Evolutionary conservation across 1,140 invertebrate genomes (phyloP), one percentile per base, ranked within the genome.

Genomic region (Aradophagus sp.): DNA sequence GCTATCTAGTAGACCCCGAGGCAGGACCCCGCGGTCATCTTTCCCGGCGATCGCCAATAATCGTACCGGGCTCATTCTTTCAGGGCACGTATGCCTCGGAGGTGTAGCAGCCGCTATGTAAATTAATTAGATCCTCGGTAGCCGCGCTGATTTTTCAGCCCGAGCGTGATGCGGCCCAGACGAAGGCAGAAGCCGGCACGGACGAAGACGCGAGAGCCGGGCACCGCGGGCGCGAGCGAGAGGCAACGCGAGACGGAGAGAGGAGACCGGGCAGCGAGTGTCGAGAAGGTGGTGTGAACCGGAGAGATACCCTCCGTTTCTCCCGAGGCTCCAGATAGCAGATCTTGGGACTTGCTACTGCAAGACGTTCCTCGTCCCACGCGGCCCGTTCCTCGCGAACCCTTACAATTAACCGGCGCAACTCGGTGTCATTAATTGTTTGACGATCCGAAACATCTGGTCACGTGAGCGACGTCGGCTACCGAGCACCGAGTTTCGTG

Each of bases 81-180:
- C 48, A 45, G 42, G 14, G 23, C 48, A 61, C 53, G 44, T 68
- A 68, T 45, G 11, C 10, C 23, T 58, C 29, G 17, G 48, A 68
- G 52, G 58, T 41, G 58, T 69, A 50, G 39, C 55, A 34, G 48
- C 76, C 67, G 61, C 78, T 83, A 83, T 83, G 79, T 77, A 82
- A 84, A 84, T 83, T 84, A 84, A 83, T 84, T 84, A 83, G 81
- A 74, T 69, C 72, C 73, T 73, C 69, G 77, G 79, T 79, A 81
- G 77, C 66, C 62, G 73, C 74, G 72, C 69, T 75, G 76, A 81
- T 81, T 81, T 82, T 83, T 81, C 75, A 77, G 67, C 11, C 71
- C 63, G 41, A 66, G 58, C 74, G 56, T 67, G 62, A 67, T 73
- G 50, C 56, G 55, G 41, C 48, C 59, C 58, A 26, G 38, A 44